A percentile compares a stretch with the other conserved stretches of the same genome.
Evolutionary conservation across 2,113 vertebrate genomes (phyloP).

Genomic region (Jacana jacana): DNA sequence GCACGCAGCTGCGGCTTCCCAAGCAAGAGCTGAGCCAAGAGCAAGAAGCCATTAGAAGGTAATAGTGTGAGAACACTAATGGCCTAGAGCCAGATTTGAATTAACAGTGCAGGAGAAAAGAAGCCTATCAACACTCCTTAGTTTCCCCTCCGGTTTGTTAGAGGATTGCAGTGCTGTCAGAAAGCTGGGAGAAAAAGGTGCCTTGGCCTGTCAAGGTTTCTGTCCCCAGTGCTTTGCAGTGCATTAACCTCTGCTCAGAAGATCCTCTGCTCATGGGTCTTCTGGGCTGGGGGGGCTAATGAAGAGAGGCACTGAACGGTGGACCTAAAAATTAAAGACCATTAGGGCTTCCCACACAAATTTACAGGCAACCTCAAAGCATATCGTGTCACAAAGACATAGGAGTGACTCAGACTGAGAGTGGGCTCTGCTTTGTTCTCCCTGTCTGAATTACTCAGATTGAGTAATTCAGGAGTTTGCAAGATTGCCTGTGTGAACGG

Average conservation of each 20-base stretch:
- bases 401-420: background rate
- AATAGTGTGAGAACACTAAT: slow-evolving; percentile 57
- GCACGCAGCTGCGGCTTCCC: slow-evolving; percentile 23
- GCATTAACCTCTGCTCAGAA: background rate
- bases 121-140: background rate
- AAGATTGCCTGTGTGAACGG: background rate
- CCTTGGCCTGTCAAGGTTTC: background rate
- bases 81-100: slow-evolving; percentile 48
- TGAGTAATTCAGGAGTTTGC: background rate
- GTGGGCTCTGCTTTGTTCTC: background rate
- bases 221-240: background rate
- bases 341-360: background rate
- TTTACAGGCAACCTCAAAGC: background rate
- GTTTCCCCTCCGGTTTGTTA: background rate
- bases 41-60: slow-evolving; percentile 54
- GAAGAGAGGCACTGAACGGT: background rate
- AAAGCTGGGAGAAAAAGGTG: background rate
- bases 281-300: background rate
- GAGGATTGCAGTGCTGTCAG: background rate
- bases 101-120: slow-evolving; percentile 29
- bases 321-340: background rate
- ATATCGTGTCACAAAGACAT: background rate
- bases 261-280: background rate
- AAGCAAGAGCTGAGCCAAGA: slow-evolving; percentile 39
- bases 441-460: background rate